Percentiles rank a stretch among this genome's conserved stretches.
These are phyloP conservation scores for Silurus lanzhouensis DNA, from an alignment of 2,797 vertebrate genomes.

Conservation along the genomic window DNA sequence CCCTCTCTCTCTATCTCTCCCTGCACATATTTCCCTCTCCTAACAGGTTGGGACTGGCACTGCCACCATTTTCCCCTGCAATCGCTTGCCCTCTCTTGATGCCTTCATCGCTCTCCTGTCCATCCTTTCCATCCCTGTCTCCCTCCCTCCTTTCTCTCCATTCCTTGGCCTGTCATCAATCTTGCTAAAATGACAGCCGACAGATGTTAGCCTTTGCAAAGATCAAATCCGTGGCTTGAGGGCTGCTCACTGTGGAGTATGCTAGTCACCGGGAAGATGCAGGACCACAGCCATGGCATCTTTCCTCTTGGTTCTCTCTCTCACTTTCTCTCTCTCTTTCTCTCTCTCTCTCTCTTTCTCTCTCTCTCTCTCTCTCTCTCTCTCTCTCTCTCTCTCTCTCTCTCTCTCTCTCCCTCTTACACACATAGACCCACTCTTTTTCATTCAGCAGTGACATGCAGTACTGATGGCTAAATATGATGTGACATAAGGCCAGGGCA, in stretches of 20 bases:
- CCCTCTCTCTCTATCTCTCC: background rate
- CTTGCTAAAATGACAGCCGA: conserved; percentile 98
- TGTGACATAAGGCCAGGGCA: conserved; percentile 72
- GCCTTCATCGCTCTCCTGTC: conserved; percentile 61
- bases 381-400: background rate
- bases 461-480: conserved; percentile 70
- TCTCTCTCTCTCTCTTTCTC: no score
- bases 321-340: background rate
- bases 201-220: conserved; percentile 99
- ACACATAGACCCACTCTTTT: conserved; percentile 55
- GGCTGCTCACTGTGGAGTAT: conserved; percentile 82
- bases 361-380: no score
- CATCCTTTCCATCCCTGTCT: conserved; percentile 61
- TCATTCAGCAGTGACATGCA: conserved; percentile 64
- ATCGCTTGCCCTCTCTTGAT: conserved; percentile 36
- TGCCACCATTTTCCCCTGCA: conserved; percentile 40
- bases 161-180: conserved; percentile 92
- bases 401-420: background rate
- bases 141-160: conserved; percentile 64
- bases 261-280: conserved; percentile 68
- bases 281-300: conserved; percentile 61
- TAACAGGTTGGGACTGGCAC: conserved; percentile 44
- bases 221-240: conserved; percentile 96
- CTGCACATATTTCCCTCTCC: conserved; percentile 12
- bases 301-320: conserved; percentile 26